Conservation (phyloP, 2,113 vertebrate genomes). For the Excalfactoria chinensis region DNA sequence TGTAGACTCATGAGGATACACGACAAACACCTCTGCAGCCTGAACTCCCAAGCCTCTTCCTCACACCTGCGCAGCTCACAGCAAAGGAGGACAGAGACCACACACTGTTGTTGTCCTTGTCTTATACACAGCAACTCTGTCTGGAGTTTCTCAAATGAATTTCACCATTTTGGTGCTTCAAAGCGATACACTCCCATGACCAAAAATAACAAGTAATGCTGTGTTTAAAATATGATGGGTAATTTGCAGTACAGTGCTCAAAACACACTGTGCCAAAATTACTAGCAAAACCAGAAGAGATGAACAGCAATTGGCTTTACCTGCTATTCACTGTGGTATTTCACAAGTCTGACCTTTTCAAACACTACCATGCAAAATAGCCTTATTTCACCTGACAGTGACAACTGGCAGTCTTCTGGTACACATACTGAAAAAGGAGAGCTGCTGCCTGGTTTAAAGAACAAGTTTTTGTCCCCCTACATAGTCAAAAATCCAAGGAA, state of each 20-base stretch:
- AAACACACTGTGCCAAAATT: not conserved
- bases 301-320: not conserved
- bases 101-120: not conserved
- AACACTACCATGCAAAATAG: not conserved
- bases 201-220: not conserved
- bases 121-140: not conserved
- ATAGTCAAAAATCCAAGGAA: not conserved
- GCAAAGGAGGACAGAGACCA: not conserved
- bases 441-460: not conserved
- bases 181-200: not conserved
- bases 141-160: not conserved
- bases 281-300: not conserved
- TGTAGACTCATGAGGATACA: not conserved
- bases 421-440: not conserved
- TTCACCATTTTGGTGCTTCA: not conserved
- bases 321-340: not conserved
- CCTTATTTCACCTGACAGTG: not conserved
- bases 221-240: not conserved
- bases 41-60: not conserved
- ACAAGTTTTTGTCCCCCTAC: not conserved
- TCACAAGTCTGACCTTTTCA: not conserved
- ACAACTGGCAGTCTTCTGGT: not conserved
- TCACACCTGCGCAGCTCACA: rapidly evolving
- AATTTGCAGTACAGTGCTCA: not conserved
- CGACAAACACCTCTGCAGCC: not conserved